These are phyloP conservation scores for Poicephalus gulielmi DNA, from an alignment of 2,113 vertebrate species.

Conservation along the genomic window DNA sequence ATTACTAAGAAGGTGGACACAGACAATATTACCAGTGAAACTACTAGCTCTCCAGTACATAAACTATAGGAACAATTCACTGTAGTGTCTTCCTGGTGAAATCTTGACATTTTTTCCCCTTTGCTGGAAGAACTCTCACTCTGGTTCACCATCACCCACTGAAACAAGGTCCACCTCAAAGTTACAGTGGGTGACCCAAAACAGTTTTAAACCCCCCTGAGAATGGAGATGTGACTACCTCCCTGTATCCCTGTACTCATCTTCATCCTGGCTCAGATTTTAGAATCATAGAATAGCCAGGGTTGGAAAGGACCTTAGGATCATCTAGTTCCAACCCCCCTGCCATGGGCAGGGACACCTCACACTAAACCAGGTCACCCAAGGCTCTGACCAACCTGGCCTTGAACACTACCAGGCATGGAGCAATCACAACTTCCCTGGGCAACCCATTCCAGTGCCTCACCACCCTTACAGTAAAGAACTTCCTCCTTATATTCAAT, in stretches of 20 bases:
- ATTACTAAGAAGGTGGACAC: not conserved
- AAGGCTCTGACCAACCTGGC: too few relatives aligned
- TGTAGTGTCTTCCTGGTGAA: not conserved
- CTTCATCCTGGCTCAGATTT: not conserved
- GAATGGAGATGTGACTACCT: not conserved
- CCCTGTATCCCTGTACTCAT: not conserved
- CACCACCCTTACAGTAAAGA: too few relatives aligned
- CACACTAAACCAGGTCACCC: too few relatives aligned
- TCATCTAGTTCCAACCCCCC: too few relatives aligned
- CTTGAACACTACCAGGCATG: too few relatives aligned
- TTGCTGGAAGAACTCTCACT: not conserved
- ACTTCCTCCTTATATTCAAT: too few relatives aligned
- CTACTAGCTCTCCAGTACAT: not conserved
- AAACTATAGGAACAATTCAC: not conserved
- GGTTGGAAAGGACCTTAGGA: too few relatives aligned
- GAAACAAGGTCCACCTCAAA: not conserved
- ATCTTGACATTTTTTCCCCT: not conserved
- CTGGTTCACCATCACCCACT: not conserved
- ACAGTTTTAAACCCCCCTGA: not conserved
- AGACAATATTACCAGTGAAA: not conserved
- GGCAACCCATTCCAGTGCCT: too few relatives aligned
- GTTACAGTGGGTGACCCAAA: not conserved
- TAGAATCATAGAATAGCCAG: too few relatives aligned
- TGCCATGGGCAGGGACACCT: too few relatives aligned
- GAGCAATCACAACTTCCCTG: too few relatives aligned